Percentiles rank a stretch among this genome's conserved stretches.
These are phyloP conservation scores for Halcyon badia DNA, from an alignment of 2,797 vertebrate species.

Conservation along the genomic window DNA sequence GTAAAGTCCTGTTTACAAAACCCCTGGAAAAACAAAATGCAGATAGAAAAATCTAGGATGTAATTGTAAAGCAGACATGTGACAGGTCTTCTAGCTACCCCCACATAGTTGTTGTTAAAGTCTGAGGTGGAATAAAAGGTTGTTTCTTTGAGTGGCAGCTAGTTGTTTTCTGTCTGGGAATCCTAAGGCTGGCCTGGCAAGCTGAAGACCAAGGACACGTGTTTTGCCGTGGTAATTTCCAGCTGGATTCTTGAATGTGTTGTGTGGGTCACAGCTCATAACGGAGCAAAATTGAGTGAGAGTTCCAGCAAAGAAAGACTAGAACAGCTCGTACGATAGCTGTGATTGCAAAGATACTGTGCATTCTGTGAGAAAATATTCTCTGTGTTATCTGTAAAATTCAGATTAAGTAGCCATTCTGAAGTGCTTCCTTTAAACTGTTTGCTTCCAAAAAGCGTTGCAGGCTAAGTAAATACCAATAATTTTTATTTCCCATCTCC, in stretches of 20 bases:
- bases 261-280: constrained; percentile 42
- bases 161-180: constrained; percentile 33
- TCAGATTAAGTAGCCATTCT: constrained; percentile 67
- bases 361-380: constrained; percentile 56
- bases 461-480: constrained; percentile 70
- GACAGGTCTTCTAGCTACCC: background rate
- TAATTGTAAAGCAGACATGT: background rate
- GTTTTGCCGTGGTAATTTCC: constrained; percentile 47
- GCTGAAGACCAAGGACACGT: background rate
- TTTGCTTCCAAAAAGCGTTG: constrained; percentile 51
- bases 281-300: constrained; percentile 56
- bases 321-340: background rate
- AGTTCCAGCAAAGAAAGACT: constrained; percentile 33
- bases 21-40: background rate
- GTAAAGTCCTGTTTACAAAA: background rate
- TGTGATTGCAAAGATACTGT: constrained; percentile 52
- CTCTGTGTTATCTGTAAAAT: constrained; percentile 65
- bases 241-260: constrained; percentile 47
- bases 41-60: background rate
- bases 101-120: background rate
- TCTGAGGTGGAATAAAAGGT: background rate
- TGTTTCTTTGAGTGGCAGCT: background rate
- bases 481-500: constrained; percentile 71
- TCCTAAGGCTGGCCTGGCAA: background rate
- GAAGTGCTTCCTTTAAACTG: constrained; percentile 68